phyloP scores from a whole-genome alignment of 2,797 vertebrate genomes.

The Sebastiscus tertius region DNA sequence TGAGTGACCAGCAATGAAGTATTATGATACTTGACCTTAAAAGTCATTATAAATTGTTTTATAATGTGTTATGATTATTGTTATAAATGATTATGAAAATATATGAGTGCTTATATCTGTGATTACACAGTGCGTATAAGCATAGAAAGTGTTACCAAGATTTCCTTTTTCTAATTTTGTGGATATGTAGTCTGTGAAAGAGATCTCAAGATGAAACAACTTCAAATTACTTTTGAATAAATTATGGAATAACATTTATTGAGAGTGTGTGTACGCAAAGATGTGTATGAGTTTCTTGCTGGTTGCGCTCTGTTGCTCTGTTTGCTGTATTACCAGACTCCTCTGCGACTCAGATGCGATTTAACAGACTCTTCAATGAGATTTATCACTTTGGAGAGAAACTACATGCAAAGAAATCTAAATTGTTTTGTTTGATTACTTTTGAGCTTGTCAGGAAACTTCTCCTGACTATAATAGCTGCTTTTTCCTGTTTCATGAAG shows the following conservation, averaged over 20 bases:
- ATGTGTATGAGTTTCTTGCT: not conserved
- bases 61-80: no score
- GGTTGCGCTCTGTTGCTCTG: conserved; percentile 9
- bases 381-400: not conserved
- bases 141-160: no score
- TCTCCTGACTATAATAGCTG: not conserved
- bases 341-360: not conserved
- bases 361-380: not conserved
- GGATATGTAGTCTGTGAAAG: not conserved
- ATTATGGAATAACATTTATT: not conserved
- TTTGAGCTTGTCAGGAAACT: not conserved
- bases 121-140: no score
- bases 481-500: no score
- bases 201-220: not conserved
- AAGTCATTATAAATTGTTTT: no score
- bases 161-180: not conserved
- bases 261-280: not conserved
- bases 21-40: no score
- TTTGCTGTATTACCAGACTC: not conserved
- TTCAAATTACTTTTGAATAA: not conserved
- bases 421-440: not conserved
- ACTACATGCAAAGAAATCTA: not conserved
- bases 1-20: no score
- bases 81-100: no score
- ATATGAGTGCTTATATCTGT: no score